These are phyloP conservation scores for Heliconius melpomene DNA, from an alignment of 1,140 invertebrate species.

Conservation along the genomic window DNA sequence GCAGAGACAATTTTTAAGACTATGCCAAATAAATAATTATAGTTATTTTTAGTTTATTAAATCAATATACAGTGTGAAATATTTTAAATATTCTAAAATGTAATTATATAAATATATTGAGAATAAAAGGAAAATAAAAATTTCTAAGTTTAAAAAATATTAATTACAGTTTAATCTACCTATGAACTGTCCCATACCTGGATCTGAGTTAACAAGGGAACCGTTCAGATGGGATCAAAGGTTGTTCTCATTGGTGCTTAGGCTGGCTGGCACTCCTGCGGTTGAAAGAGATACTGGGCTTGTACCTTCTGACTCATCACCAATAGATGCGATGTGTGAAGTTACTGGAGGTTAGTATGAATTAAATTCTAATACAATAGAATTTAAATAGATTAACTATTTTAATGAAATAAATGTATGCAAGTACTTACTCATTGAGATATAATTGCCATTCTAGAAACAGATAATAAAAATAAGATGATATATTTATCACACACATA, in stretches of 20 bases:
- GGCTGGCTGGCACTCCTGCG: conserved; percentile 91
- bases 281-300: conserved; percentile 86
- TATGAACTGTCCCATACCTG: conserved; percentile 95
- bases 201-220: conserved; percentile 97
- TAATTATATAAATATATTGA: too few relatives aligned
- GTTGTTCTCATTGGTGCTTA: conserved; percentile 96
- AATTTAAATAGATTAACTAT: too few relatives aligned
- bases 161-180: conserved; percentile 91
- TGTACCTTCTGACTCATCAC: conserved; percentile 95
- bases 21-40: too few relatives aligned
- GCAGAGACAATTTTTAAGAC: background rate
- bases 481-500: too few relatives aligned
- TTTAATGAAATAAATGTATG: too few relatives aligned
- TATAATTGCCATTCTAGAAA: too few relatives aligned
- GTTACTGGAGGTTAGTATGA: conserved; percentile 93
- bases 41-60: too few relatives aligned
- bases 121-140: too few relatives aligned
- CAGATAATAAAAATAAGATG: too few relatives aligned
- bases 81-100: too few relatives aligned
- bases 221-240: conserved; percentile 99
- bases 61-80: too few relatives aligned
- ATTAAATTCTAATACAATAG: background rate
- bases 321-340: conserved; percentile 99
- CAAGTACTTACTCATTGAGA: too few relatives aligned
- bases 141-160: background rate